A percentile compares a stretch with the other conserved stretches of the same genome.
Conservation (phyloP, 2,888 invertebrate species). For the Incurvaria masculella region DNA sequence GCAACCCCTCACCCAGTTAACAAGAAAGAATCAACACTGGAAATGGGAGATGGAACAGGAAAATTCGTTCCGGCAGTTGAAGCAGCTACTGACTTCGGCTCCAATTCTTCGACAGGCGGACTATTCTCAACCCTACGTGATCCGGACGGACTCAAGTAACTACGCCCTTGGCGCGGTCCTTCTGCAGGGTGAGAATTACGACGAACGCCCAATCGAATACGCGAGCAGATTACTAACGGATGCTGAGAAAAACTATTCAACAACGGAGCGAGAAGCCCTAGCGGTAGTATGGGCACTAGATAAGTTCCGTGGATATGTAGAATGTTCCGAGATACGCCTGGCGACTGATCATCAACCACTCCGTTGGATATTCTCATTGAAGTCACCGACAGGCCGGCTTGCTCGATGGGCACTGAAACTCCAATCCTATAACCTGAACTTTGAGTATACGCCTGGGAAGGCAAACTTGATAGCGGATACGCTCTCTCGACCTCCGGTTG, state of each 20-base stretch:
- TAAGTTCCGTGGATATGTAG: slow-evolving; percentile 33
- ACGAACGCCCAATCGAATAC: slow-evolving; percentile 19
- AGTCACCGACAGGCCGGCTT: slow-evolving; percentile 27
- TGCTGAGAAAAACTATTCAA: slow-evolving; percentile 22
- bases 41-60: slow-evolving; percentile 10
- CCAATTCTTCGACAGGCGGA: slow-evolving; percentile 19
- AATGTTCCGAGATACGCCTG: slow-evolving; percentile 24
- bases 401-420: slow-evolving; percentile 31
- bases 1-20: slow-evolving; percentile 15
- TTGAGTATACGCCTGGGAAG: slow-evolving; percentile 25
- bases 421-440: slow-evolving; percentile 24
- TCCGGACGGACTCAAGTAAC: slow-evolving; percentile 21
- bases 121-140: slow-evolving; percentile 13
- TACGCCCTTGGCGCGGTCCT: slow-evolving; percentile 21
- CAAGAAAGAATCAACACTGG: slow-evolving; percentile 16
- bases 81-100: slow-evolving; percentile 12
- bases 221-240: slow-evolving; percentile 5
- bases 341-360: slow-evolving; percentile 37
- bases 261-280: slow-evolving; percentile 21
- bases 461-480: slow-evolving; percentile 26
- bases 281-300: slow-evolving; percentile 20
- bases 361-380: slow-evolving; percentile 26
- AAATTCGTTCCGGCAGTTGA: slow-evolving; percentile 13
- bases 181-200: slow-evolving; percentile 18
- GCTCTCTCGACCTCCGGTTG: slow-evolving; percentile 19